Percentiles rank a stretch among this genome's conserved stretches.
Evolutionary conservation across 2,888 invertebrate genomes (phyloP).

Genomic region (Drosophila affinis): DNA sequence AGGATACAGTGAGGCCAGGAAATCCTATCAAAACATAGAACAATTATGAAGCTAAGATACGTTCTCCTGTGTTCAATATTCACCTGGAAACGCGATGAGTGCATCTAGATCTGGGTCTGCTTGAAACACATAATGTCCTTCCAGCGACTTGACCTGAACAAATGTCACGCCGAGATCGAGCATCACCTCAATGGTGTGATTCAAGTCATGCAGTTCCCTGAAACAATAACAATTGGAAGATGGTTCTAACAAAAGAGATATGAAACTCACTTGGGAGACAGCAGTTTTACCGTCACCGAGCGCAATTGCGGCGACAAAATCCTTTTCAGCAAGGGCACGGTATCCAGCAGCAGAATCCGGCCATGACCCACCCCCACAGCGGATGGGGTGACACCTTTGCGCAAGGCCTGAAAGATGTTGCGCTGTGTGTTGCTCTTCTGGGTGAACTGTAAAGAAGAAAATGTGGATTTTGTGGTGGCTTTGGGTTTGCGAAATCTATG

Average conservation of each 20-base stretch:
- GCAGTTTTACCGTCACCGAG: slow-evolving; percentile 86
- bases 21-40: slow-evolving; percentile 57
- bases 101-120: slow-evolving; percentile 92
- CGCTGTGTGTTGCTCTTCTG: slow-evolving; percentile 84
- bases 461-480: not conserved
- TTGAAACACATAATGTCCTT: slow-evolving; percentile 89
- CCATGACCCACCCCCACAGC: slow-evolving; percentile 73
- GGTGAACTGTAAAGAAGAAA: slow-evolving; percentile 84
- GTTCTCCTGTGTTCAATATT: not conserved
- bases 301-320: slow-evolving; percentile 90
- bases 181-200: slow-evolving; percentile 91
- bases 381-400: slow-evolving; percentile 86
- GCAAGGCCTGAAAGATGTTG: slow-evolving; percentile 86
- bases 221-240: not conserved
- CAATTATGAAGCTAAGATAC: not conserved
- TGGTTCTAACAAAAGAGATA: not conserved
- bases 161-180: slow-evolving; percentile 94
- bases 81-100: slow-evolving; percentile 82
- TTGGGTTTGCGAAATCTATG: slow-evolving; percentile 54
- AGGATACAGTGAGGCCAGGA: slow-evolving; percentile 85
- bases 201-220: slow-evolving; percentile 85
- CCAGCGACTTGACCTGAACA: slow-evolving; percentile 90
- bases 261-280: slow-evolving; percentile 80
- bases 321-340: slow-evolving; percentile 88
- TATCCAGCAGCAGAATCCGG: slow-evolving; percentile 86